Base-by-base conservation (phyloP, 2,113 vertebrate genomes). In the Emydocephalus ijimae region DNA sequence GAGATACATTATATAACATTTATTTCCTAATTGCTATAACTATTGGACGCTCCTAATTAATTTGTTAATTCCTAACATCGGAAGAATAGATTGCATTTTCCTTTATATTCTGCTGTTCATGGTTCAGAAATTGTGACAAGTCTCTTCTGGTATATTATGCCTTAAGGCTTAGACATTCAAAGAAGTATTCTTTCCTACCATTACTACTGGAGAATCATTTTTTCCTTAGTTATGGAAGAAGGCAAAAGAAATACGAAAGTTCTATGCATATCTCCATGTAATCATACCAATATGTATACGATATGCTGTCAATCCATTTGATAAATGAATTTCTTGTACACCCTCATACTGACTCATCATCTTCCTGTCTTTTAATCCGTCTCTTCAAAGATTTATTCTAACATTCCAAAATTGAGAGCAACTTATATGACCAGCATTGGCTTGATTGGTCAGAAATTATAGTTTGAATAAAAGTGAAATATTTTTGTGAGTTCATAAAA, bases 301-400 rank as follows among this genome's bases (percentile, higher is more conserved):
- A 90, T 96, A 96, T 96, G 96, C 96, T 90, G 81, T 57, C 34
- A 56, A n/a, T 96, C 95, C 95, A 52, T 95, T 95, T 94, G 94
- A 90, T 96, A 97, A 97, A 96, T 97, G 55, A 96, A 96, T 96
- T 96, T 96, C 96, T 97, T 95, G 96, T 92, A 93, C 94, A 96
- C 89, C 92, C 26, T 96, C 94, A 96, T 96, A 95, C 97, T 96
- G 95, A 89, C 93, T 96, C 96, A 96, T 96, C 96, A 94, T 96
- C 95, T 95, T 94, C 91, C 93, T 94, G 94, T 93, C 95, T 95
- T 90, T 95, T 96, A 94, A 96, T 97, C 95, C 0, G 3, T 95
- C 95, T 97, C 96, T 94, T 95, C 50, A 91, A 95, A 96, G 96
- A 96, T 95, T 64, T 52, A 20, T 0, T 21, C 89, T 96, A 95